Evolutionary conservation across 2,113 vertebrate species (phyloP), one percentile per base, ranked within the genome.

Genomic region (Carettochelys insculpta): DNA sequence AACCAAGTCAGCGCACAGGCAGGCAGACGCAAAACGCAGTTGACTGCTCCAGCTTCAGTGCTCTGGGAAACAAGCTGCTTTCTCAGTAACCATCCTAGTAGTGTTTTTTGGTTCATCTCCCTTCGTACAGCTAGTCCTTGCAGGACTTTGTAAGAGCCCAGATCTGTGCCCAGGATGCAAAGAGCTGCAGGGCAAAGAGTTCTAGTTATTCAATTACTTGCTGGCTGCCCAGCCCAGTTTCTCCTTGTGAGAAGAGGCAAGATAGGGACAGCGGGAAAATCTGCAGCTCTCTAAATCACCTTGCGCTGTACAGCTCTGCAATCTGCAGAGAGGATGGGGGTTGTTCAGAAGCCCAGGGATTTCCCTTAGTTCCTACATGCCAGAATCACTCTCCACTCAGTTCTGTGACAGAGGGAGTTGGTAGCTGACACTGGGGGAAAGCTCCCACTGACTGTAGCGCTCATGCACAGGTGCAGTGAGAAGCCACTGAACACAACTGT

Each of bases 1-100:
- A 24, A 17, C 43, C 0, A 19, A 78, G 19, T 2, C 78, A 77
- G 91, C 7, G 0, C 83, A 47, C 48, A 79, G n/a, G 71, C 90
- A 29, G 75, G n/a, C 2, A 3, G 0, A 25, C 1, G 75, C 87
- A 31, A 13, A 77, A 48, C 75, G 8, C 0, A 0, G 25, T 82
- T 38, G 34, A 68, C 11, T 38, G 61, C 61, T 38, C n/a, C 17
- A 68, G 19, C 38, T 68, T 68, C n/a, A 68, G 19, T 68, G 34
- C 38, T 68, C 61, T 68, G 61, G 61, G 61, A 68, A 68, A 38
- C 61, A 19, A 68, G 61, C 11, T 38, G 34, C 19, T 38, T 38
- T 68, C 61, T 38, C n/a, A 68, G 61, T 68, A 22, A 38, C n/a
- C 17, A 5, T 38, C n/a, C n/a, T n/a, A 5, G n/a, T 20, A 38